Evolutionary conservation across 2,113 vertebrate species (phyloP), one percentile per base, ranked within the genome.

Genomic region (Ageneiosus marmoratus): DNA sequence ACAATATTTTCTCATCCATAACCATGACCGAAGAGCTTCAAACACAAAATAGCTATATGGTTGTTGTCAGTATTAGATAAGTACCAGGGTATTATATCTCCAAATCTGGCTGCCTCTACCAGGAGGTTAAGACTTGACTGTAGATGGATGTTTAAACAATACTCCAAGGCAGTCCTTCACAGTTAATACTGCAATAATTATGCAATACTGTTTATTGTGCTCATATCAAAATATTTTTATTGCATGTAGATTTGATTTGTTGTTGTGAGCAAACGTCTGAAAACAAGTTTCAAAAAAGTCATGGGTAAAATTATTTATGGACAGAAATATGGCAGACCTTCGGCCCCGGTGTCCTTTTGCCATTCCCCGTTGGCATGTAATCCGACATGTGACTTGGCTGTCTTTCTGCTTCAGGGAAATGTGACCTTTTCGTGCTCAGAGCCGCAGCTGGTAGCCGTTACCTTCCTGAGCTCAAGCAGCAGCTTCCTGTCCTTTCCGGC

Each of bases 401-500:
- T 50, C 24, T 90, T 81, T 29, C 58, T 89, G 82, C 86, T 81
- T 76, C 90, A 96, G 96, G 96, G 96, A 37, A 96, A 97, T 0
- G 95, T 97, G 87, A 96, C 95, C 63, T 97, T 97, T 93, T 94
- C 93, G 79, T 96, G 96, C 89, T 95, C 94, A 0, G 94, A 96
- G 85, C 93, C 95, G 76, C 95, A 92, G 80, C 92, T 94, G 78
- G 94, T 96, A 76, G 95, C 96, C 32, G 92, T 95, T 88, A 96
- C 96, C 76, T 97, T 97, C 88, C 80, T 93, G 87, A 95, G 88
- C 56, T 67, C 92, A 85, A 93, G 89, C 81, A 91, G 84, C 87
- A 96, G 96, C 88, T 97, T 94, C 82, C 88, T 96, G 90, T 89
- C 95, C 0, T 87, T 96, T 48, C 95, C 95, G 0, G 95, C 94